Conservation (phyloP, 2,797 vertebrate genomes). For the Euphonia xanthogaster region DNA sequence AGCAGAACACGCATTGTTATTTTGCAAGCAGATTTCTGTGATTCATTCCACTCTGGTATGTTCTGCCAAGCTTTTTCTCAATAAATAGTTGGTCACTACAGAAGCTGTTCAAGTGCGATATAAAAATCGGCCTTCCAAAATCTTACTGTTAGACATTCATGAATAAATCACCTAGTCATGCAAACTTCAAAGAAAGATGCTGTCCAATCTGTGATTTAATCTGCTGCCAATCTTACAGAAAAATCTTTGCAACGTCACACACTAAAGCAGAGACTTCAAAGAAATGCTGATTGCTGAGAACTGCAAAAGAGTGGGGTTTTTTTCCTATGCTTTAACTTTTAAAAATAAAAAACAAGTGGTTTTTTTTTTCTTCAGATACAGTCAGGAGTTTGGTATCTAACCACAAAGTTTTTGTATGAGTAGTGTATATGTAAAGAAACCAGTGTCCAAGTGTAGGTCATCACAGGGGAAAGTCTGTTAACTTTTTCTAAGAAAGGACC, state of each 20-base stretch:
- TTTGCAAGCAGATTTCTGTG: not conserved
- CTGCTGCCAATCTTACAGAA: not conserved
- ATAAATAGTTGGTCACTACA: not conserved
- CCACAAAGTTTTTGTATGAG: not conserved
- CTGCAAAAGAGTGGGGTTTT: not conserved
- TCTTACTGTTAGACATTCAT: not conserved
- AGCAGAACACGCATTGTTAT: not conserved
- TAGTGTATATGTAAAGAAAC: not conserved
- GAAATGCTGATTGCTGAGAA: not conserved
- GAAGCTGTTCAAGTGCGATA: not conserved
- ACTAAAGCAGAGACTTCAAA: constrained; percentile 34
- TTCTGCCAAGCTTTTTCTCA: not conserved
- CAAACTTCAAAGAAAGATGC: constrained; percentile 21
- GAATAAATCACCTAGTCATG: not conserved
- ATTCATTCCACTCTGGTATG: not conserved
- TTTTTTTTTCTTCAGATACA: not conserved
- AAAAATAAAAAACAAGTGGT: not conserved
- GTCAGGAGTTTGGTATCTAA: not conserved
- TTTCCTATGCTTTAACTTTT: not conserved
- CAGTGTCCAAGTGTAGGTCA: not conserved
- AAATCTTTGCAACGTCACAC: not conserved
- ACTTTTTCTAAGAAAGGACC: not conserved
- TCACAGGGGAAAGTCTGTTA: not conserved
- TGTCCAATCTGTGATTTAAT: constrained; percentile 30
- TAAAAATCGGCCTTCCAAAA: not conserved